Percentiles rank a stretch among this genome's conserved stretches.
phyloP scores from a whole-genome alignment of 2,888 invertebrate genomes.

The Reticulitermes lucifugus region DNA sequence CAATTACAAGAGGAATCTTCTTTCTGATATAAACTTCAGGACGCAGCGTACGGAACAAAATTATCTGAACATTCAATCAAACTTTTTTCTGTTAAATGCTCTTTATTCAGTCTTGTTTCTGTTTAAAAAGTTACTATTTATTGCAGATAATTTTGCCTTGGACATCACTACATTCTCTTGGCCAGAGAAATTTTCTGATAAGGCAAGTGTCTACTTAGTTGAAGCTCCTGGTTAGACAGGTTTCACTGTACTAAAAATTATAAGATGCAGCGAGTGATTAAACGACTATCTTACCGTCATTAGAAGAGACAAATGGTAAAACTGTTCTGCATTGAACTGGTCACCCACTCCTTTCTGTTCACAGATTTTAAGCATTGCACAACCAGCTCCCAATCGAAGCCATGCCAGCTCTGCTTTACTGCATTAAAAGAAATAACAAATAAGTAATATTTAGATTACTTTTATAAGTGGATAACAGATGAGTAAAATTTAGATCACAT shows the following conservation, averaged over 20 bases:
- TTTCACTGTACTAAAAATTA: background rate
- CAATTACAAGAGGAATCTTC: too few species aligned
- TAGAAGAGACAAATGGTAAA: constrained; percentile 91
- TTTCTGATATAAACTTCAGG: too few species aligned
- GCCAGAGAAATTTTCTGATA: too few species aligned
- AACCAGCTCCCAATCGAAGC: constrained; percentile 91
- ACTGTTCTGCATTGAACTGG: constrained; percentile 94
- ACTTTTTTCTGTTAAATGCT: too few species aligned
- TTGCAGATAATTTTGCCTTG: too few species aligned
- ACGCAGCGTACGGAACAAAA: too few species aligned
- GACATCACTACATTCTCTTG: too few species aligned
- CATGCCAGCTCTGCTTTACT: constrained; percentile 93
- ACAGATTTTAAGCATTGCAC: constrained; percentile 96
- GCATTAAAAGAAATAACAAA: constrained; percentile 63
- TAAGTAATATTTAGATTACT: background rate
- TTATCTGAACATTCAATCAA: too few species aligned
- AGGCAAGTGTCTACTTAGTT: too few species aligned
- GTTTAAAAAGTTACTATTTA: too few species aligned
- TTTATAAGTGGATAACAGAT: background rate
- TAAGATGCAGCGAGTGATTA: background rate
- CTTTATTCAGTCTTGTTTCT: too few species aligned
- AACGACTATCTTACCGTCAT: constrained; percentile 75
- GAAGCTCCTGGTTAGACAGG: too few species aligned
- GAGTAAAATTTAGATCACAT: background rate
- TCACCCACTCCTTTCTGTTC: constrained; percentile 97